Evolutionary conservation across 2,113 vertebrate species (phyloP), one percentile per base, ranked within the genome.

Genomic region (Paralichthys olivaceus): DNA sequence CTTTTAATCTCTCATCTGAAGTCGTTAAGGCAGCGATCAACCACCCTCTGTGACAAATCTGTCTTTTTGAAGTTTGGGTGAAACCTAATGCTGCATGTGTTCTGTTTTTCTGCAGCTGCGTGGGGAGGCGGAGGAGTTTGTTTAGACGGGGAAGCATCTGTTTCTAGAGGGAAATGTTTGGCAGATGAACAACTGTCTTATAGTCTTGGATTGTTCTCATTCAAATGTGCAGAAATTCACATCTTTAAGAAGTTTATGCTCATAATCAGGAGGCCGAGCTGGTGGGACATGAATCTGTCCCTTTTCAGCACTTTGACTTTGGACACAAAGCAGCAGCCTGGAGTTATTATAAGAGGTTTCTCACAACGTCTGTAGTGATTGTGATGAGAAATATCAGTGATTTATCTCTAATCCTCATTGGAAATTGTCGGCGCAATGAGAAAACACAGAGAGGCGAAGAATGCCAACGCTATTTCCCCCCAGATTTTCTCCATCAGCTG

Each of bases 401-500:
- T 78, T 80, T 72, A 26, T 70, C 68, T 54, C 29, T 69, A 62
- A 74, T 65, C 51, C 65, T 67, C 0, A 0, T 59, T 81, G 55
- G 32, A 77, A 80, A 72, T 59, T 69, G 81, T 83, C 37, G 37
- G 37, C 3, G 37, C 11, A 88, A 56, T 68, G 40, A 81, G 62
- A 40, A n/a, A 80, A 84, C 53, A 71, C 80, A 84, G 76, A 58
- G 49, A 84, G 55, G 51, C 60, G 58, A 75, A 76, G 84, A 83
- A 89, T 80, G 75, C 81, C 79, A 71, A 34, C 26, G 77, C 73
- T 82, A 60, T 71, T 77, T 68, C 62, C 65, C 69, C 68, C 68
- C 78, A 71, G 76, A 72, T 85, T 89, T 86, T 84, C 79, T 79
- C 84, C 86, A 88, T 87, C 90, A 87, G 80, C 87, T 83, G 79